phyloP scores from a whole-genome alignment of 2,113 vertebrate genomes.

The Pagrus major region DNA sequence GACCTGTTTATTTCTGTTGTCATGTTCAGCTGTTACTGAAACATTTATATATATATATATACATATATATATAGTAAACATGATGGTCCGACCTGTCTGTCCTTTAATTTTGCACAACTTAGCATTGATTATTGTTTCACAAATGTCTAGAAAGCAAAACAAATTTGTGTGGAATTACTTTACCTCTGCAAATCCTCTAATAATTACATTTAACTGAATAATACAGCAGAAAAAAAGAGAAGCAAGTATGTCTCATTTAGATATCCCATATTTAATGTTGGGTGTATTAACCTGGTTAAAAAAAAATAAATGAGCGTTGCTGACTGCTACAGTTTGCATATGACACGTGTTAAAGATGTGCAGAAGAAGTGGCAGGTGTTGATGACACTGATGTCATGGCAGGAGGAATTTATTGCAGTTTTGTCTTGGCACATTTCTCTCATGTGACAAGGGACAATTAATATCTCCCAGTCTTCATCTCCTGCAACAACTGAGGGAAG shows the following conservation, averaged over 20 bases:
- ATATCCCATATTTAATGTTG: background rate
- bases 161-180: background rate
- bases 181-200: background rate
- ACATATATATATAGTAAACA: no score
- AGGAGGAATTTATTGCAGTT: constrained; percentile 40
- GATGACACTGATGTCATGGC: constrained; percentile 35
- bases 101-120: no score
- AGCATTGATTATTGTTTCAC: background rate
- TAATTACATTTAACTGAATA: background rate
- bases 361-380: constrained; percentile 37
- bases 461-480: constrained; percentile 54
- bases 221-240: background rate
- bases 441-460: constrained; percentile 61
- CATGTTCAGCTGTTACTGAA: no score
- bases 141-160: background rate
- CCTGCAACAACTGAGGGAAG: constrained; percentile 34
- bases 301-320: background rate
- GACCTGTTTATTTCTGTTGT: no score
- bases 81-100: no score
- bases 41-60: no score
- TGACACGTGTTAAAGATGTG: constrained; percentile 1
- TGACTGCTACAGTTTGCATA: constrained; percentile 24
- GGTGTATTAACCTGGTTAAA: background rate
- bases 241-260: background rate
- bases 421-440: constrained; percentile 51